Conservation (phyloP, 2,888 invertebrate species). For the Andrena praecox region DNA sequence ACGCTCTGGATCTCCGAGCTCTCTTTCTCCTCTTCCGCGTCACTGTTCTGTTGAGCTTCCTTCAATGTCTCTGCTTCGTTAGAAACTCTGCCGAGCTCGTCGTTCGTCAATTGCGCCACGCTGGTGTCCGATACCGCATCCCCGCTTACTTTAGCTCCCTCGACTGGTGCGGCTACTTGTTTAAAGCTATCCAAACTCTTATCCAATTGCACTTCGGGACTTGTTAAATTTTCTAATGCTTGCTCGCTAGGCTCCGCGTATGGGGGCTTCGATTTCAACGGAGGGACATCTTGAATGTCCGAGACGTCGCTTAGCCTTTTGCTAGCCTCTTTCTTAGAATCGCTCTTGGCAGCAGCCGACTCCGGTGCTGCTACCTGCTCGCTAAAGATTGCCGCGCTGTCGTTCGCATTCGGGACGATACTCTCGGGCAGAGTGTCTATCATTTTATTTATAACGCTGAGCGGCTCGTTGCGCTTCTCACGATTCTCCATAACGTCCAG, state of each 20-base stretch:
- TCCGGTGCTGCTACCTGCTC: constrained; percentile 36
- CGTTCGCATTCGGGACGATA: constrained; percentile 23
- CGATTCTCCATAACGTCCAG: constrained; percentile 45
- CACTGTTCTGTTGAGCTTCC: constrained; percentile 10
- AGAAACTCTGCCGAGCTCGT: constrained; percentile 26
- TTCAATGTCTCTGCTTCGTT: constrained; percentile 15
- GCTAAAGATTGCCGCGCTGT: constrained; percentile 23
- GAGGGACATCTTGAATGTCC: constrained; percentile 73
- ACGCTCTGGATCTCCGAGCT: constrained; percentile 71
- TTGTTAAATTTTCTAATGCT: constrained; percentile 32
- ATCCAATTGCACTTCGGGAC: constrained; percentile 29
- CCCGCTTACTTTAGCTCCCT: constrained; percentile 21
- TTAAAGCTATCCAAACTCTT: constrained; percentile 33
- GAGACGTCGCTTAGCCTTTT: constrained; percentile 68
- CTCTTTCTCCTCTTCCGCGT: constrained; percentile 49
- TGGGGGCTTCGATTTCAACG: constrained; percentile 73
- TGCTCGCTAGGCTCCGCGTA: constrained; percentile 55
- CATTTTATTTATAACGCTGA: constrained; percentile 41
- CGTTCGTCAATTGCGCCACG: constrained; percentile 21
- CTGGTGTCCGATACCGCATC: constrained; percentile 1
- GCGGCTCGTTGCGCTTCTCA: constrained; percentile 51
- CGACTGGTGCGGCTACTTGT: constrained; percentile 10
- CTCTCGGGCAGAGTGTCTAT: constrained; percentile 34
- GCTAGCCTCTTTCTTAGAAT: constrained; percentile 73
- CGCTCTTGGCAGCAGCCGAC: constrained; percentile 48